Evolutionary conservation across 2,113 vertebrate genomes (phyloP).

Genomic region (Lycaon pictus): DNA sequence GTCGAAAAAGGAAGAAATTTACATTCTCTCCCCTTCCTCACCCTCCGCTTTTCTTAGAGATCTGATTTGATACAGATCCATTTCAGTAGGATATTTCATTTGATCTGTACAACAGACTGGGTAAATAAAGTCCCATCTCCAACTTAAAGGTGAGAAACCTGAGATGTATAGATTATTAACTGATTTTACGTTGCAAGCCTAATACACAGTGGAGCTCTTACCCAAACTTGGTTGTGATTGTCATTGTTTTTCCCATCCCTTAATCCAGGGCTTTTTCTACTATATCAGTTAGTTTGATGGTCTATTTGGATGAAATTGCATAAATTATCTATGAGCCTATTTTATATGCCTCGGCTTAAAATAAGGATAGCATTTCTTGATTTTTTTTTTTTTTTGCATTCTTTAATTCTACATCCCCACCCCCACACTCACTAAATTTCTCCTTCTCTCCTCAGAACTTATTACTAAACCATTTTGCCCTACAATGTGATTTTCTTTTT

Average conservation of each 20-base stretch:
- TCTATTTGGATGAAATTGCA: background rate
- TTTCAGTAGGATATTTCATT: background rate
- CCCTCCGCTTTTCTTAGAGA: background rate
- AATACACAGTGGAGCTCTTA: background rate
- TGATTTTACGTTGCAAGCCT: background rate
- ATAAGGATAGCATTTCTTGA: constrained; percentile 11
- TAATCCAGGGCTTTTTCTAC: background rate
- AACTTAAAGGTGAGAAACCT: constrained; percentile 32
- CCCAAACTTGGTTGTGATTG: background rate
- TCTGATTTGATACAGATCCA: background rate
- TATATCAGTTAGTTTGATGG: background rate
- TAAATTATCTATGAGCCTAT: background rate
- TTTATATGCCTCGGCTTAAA: constrained; percentile 2
- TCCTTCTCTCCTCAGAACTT: background rate
- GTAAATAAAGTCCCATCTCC: background rate
- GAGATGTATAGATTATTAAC: background rate
- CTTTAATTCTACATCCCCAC: background rate
- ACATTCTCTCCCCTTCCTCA: background rate
- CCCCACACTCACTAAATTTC: background rate
- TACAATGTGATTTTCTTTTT: background rate
- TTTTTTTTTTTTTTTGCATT: background rate
- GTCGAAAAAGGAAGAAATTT: background rate
- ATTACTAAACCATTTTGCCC: background rate
- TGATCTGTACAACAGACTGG: background rate
- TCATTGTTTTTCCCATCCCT: background rate